Base-by-base conservation (phyloP, 2,888 invertebrate species). In the Drosophila anceps region DNA sequence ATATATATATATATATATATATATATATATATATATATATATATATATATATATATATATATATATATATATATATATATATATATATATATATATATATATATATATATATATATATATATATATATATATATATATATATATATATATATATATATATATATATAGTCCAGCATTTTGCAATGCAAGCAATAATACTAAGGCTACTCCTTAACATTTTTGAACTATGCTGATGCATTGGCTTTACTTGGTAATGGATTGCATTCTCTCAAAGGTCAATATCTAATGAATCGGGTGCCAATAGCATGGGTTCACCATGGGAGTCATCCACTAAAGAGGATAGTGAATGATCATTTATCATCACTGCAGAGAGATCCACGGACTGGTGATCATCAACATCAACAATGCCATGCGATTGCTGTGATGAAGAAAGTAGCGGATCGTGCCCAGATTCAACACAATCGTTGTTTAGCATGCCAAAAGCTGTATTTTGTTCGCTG, bases 271-370 rank as follows among this genome's bases (percentile, higher is more conserved):
- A 88, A 8, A 84, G 63, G 93, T 91, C 76, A 93, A 94, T 91
- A 85, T 94, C 94, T 50, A 91, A 70, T 2, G 94, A 93, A 77
- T 94, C 94, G 6, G 94, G 92, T 31, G 94, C 93, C 31, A 94
- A 92, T 46, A 94, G 81, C 92, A 94, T 94, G 33, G 94, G 93
- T 81, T 94, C 93, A 51, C 61, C 69, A 10, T 85, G 80, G 7
- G 43, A 46, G 6, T 88, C 82, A 39, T 79, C 76, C 7, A 93
- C 53, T 93, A 94, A 57, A 92, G 94, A 64, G 92, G 94, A 86
- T 88, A 94, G 93, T 41, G 94, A 93, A 50, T 50, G 48, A 82
- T 94, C 94, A 64, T 93, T 93, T 70, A 91, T 87, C 74, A 92
- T 91, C 43, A 90, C 90, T 62, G 84, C 87, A 10, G 89, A 83